These are phyloP conservation scores for Bhutanitis thaidina DNA, from an alignment of 2,888 invertebrate species.

Conservation along the genomic window DNA sequence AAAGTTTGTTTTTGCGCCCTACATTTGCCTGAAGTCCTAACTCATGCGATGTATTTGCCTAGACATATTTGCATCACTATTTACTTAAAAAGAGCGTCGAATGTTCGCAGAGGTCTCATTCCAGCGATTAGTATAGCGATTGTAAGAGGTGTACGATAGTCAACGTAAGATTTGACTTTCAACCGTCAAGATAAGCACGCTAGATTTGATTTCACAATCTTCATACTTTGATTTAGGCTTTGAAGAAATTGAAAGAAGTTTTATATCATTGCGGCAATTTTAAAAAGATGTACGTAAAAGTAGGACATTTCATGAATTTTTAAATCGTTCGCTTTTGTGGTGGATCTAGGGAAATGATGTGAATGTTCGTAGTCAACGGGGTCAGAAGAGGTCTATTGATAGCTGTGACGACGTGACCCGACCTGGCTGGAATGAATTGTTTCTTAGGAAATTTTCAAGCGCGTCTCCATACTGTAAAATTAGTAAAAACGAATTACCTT, in stretches of 20 bases:
- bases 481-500: not conserved
- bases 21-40: constrained; percentile 1
- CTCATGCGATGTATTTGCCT: not conserved
- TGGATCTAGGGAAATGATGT: constrained; percentile 49
- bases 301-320: constrained; percentile 50
- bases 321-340: constrained; percentile 56
- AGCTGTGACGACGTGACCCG: constrained; percentile 36
- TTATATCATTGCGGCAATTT: constrained; percentile 24
- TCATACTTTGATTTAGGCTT: not conserved
- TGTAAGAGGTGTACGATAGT: constrained; percentile 1
- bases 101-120: constrained; percentile 11
- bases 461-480: not conserved
- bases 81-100: constrained; percentile 17
- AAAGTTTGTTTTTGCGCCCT: not conserved
- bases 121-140: not conserved
- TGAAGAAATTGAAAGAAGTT: constrained; percentile 6
- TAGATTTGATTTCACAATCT: constrained; percentile 4
- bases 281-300: constrained; percentile 24
- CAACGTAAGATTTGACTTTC: not conserved
- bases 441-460: constrained; percentile 24
- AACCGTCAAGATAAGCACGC: not conserved
- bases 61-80: constrained; percentile 12
- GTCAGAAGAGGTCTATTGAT: constrained; percentile 62
- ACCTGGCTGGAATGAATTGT: constrained; percentile 38
- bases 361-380: constrained; percentile 58